A percentile compares a stretch with the other conserved stretches of the same genome.
These are phyloP conservation scores for Phoebastria nigripes DNA, from an alignment of 2,797 vertebrate genomes.

Conservation along the genomic window DNA sequence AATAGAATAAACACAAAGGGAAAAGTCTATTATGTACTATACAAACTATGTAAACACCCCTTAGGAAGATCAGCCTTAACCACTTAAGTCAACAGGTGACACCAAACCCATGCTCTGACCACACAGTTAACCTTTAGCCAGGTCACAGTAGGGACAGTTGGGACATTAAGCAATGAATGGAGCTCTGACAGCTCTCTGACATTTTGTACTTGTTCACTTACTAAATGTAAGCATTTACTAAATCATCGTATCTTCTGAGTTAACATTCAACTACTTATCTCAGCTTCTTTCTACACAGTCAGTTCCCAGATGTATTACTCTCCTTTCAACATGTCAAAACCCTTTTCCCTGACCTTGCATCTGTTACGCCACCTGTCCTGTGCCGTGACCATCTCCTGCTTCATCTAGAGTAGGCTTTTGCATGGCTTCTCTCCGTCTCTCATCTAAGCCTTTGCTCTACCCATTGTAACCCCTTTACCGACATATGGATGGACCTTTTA, in stretches of 20 bases:
- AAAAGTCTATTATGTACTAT: not conserved
- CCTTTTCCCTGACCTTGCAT: not conserved
- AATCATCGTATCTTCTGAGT: not conserved
- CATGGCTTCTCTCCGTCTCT: not conserved
- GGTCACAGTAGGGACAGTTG: not conserved
- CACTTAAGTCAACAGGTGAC: not conserved
- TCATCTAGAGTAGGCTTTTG: not conserved
- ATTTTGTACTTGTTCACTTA: not conserved
- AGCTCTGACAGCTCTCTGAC: not conserved
- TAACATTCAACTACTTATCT: not conserved
- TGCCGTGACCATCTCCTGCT: not conserved
- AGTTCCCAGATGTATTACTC: not conserved
- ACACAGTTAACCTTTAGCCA: not conserved
- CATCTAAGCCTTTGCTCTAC: not conserved
- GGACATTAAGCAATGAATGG: not conserved
- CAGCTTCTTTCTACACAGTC: not conserved
- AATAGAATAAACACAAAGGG: not conserved
- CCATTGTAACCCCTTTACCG: not conserved
- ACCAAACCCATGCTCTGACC: not conserved
- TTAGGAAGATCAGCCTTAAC: not conserved
- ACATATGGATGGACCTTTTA: not conserved
- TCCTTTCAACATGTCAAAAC: not conserved
- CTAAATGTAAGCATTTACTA: not conserved
- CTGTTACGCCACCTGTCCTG: not conserved
- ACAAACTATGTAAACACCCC: not conserved